phyloP scores from a whole-genome alignment of 2,888 invertebrate species.

The Endotricha flammealis region DNA sequence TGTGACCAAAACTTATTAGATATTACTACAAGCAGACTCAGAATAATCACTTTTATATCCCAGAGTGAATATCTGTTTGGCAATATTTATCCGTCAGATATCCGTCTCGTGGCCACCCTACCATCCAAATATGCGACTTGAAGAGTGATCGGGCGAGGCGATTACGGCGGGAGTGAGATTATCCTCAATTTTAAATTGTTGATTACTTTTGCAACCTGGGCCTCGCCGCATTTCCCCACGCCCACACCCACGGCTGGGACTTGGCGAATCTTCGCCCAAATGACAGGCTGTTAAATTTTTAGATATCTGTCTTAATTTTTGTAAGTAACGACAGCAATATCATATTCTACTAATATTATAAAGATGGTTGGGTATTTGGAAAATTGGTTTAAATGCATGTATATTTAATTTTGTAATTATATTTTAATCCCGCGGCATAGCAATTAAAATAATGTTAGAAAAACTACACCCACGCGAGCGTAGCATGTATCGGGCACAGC shows the following conservation, averaged over 20 bases:
- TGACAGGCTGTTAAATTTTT: slow-evolving; percentile 63
- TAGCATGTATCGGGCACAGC: too few relatives aligned
- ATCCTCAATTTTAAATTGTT: slow-evolving; percentile 76
- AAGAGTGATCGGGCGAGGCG: slow-evolving; percentile 60
- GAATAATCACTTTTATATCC: not conserved
- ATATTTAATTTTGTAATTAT: too few relatives aligned
- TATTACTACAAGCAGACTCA: too few relatives aligned
- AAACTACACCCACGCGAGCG: too few relatives aligned
- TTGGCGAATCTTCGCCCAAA: slow-evolving; percentile 35
- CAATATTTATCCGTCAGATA: slow-evolving; percentile 11
- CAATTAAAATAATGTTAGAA: too few relatives aligned
- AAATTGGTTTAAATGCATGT: too few relatives aligned
- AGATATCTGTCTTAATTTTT: slow-evolving; percentile 40
- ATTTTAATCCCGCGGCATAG: too few relatives aligned
- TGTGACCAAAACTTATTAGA: too few relatives aligned
- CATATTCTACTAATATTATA: too few relatives aligned
- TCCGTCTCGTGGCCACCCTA: slow-evolving; percentile 9
- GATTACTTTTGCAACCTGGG: slow-evolving; percentile 58
- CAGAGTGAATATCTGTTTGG: too few relatives aligned
- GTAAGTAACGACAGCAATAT: too few relatives aligned
- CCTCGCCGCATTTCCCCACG: slow-evolving; percentile 22
- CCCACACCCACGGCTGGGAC: slow-evolving; percentile 24
- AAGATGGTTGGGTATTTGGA: too few relatives aligned
- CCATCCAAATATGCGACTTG: slow-evolving; percentile 24
- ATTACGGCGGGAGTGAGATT: slow-evolving; percentile 59